Conservation (phyloP, 2,797 vertebrate species). For the Chromis chromis region DNA sequence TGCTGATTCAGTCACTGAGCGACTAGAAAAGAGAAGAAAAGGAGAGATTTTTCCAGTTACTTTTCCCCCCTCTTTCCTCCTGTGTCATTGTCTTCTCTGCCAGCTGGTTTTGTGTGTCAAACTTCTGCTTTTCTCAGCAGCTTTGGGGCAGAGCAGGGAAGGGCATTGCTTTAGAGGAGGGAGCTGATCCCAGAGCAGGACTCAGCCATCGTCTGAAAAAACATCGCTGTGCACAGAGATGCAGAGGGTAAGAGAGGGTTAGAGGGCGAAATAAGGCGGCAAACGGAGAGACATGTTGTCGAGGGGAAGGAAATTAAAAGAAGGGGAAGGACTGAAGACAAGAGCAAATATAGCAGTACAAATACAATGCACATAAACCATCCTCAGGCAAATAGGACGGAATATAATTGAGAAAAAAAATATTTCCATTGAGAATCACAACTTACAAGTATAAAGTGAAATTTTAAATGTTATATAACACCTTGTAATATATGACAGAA, state of each 20-base stretch:
- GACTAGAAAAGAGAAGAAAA: neutral
- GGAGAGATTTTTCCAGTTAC: neutral
- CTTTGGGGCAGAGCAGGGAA: constrained; percentile 45
- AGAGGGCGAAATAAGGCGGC: constrained; percentile 29
- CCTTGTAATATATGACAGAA: constrained; percentile 31
- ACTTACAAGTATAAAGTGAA: neutral
- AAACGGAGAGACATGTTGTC: neutral
- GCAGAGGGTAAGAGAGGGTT: constrained; percentile 29
- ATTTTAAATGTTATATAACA: constrained; percentile 11
- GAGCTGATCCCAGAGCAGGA: constrained; percentile 48
- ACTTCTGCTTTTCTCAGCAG: constrained; percentile 67
- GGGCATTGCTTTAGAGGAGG: constrained; percentile 43
- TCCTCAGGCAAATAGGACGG: constrained; percentile 35
- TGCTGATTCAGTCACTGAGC: neutral
- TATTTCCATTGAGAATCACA: constrained; percentile 12
- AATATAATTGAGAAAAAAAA: constrained; percentile 21
- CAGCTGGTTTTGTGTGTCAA: constrained; percentile 44
- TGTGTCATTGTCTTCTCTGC: constrained; percentile 25
- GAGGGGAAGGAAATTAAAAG: neutral
- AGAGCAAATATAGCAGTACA: constrained; percentile 63
- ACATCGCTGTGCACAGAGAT: constrained; percentile 47
- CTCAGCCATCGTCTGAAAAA: constrained; percentile 40
- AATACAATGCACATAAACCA: constrained; percentile 35
- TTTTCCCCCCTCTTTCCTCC: neutral
- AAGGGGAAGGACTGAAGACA: constrained; percentile 19